These are phyloP conservation scores for Frankliniella fusca DNA, from an alignment of 2,888 invertebrate genomes.

Conservation along the genomic window DNA sequence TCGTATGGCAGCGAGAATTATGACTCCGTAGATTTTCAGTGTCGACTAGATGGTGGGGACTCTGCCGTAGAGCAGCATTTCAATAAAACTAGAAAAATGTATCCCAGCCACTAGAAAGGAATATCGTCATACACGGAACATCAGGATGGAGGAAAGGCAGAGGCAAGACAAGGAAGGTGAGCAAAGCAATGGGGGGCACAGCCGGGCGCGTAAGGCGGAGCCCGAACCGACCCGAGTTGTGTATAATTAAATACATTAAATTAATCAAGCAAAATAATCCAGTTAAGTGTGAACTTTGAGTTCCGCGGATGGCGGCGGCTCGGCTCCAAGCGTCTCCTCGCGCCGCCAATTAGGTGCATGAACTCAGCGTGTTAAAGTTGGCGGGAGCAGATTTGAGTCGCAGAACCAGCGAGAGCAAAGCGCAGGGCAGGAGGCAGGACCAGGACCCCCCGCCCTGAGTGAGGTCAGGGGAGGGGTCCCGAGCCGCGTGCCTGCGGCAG, in stretches of 20 bases:
- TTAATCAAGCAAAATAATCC: constrained; percentile 16
- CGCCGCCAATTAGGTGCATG: constrained; percentile 14
- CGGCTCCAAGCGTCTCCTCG: background rate
- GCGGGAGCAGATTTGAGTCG: constrained; percentile 5
- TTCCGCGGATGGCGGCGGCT: background rate
- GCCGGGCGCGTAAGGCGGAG: background rate
- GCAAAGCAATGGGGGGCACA: background rate
- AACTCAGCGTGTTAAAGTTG: constrained; percentile 21
- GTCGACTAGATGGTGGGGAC: no score
- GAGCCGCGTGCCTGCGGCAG: no score
- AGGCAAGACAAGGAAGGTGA: background rate
- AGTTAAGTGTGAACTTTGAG: constrained; percentile 7
- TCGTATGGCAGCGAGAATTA: no score
- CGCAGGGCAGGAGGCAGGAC: no score
- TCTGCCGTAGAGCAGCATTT: no score
- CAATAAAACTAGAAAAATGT: no score
- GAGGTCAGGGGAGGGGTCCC: no score
- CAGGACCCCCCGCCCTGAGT: no score
- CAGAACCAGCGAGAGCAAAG: no score
- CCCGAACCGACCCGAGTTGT: background rate
- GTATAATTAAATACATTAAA: constrained; percentile 9
- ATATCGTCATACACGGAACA: no score
- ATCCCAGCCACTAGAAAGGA: no score
- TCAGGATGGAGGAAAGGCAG: background rate
- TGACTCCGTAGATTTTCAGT: no score